Evolutionary conservation across 2,888 invertebrate genomes (phyloP), one percentile per base, ranked within the genome.

Genomic region (Tigriopus californicus): DNA sequence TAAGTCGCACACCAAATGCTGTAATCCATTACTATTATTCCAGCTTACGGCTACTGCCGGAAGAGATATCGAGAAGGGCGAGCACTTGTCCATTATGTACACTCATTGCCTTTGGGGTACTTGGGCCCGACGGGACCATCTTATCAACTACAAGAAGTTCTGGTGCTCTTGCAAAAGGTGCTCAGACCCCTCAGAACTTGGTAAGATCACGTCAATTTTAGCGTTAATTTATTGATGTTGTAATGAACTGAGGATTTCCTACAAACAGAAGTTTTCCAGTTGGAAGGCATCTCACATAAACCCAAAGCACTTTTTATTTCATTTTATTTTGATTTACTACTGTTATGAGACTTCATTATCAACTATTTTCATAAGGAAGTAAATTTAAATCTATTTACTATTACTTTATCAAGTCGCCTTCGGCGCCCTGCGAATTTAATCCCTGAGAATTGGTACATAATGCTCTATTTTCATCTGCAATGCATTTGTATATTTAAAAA

Each of bases 11-110:
- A n/a, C n/a, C n/a, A n/a, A n/a, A n/a, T n/a, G n/a, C n/a, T n/a
- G n/a, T n/a, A n/a, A n/a, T n/a, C n/a, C n/a, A n/a, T n/a, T n/a
- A n/a, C n/a, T n/a, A 77, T 60, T 76, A 24, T 83, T 78, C 62
- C 79, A 75, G 67, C 82, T 86, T 41, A 77, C 77, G 1, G 75
- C 87, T 1, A 78, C 77, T 64, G 80, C 83, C 0, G 80, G 82
- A 0, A 70, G 79, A 15, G 75, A 80, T 0, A 79, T 86, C 25
- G 71, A 75, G 63, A 81, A 80, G 24, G 64, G 64, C 12, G 64
- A 64, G 24, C 63, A 62, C 42, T 59, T 64, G 44, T 60, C 61
- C 41, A 60, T 63, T 41, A 62, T 63, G 61, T 64, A 64, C 60
- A 64, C 64, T 12, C 64, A 64, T n/a, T 54, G 62, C 1, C 60